Evolutionary conservation across 92 coral and sea anemone species (phyloP), one percentile per base, ranked within the genome.

Genomic region (Meandrina meandrites): DNA sequence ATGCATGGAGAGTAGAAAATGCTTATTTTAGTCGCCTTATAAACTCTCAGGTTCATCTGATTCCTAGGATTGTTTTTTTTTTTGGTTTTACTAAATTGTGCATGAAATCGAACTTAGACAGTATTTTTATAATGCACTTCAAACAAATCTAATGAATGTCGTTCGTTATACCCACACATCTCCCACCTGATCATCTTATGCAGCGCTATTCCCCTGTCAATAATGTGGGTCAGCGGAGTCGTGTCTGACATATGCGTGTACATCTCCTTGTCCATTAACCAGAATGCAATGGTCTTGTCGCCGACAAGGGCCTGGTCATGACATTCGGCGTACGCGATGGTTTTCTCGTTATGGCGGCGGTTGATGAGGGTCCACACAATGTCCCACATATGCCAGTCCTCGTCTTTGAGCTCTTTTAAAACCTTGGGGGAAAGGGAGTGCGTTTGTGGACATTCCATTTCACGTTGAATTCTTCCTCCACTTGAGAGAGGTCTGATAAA

Each of bases 181-280:
- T 22, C 67, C 8, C 11, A 94, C 99, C 99, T 96, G 22, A 96
- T 93, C 98, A 94, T 93, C 87, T 96, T 96, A 83, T 96, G 99
- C 62, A 96, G 85, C 45, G 99, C 95, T 53, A 96, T 53, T 68
- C 99, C 99, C 79, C 99, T 88, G 56, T 96, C 99, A 53, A 96
- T 93, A 19, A 96, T 89, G 17, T 90, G 95, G 19, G 99, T 94
- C 67, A 91, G 84, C 17, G 94, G 94, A 1, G 94, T 56, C 28
- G 89, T 50, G 11, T 88, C 89, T 1, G 99, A 96, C 99, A 96
- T 96, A 51, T 91, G 87, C 62, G 94, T 91, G 72, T 96, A 96
- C 99, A 96, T 96, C 83, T 96, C 99, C 78, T 96, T 96, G 89
- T 96, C 99, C 99, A 96, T 96, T 56, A 96, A 74, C 99, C 99